phyloP scores from a whole-genome alignment of 2,888 invertebrate species.

The Plagodis pulveraria region DNA sequence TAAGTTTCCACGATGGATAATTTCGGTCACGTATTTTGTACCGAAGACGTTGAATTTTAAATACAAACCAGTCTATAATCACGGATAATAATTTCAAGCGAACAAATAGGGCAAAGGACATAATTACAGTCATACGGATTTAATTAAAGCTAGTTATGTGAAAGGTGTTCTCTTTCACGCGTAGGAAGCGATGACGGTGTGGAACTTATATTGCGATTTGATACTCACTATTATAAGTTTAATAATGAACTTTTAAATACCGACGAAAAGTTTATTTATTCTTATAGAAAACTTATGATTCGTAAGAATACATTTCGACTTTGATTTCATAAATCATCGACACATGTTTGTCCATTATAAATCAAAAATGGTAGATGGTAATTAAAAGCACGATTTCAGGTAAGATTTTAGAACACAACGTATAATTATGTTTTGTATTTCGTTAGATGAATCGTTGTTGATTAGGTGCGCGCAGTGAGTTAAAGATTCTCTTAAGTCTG shows the following conservation, averaged over 20 bases:
- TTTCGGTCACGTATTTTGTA: slow-evolving; percentile 60
- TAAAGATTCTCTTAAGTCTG: too few relatives aligned
- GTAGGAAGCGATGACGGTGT: slow-evolving; percentile 54
- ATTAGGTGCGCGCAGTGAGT: slow-evolving; percentile 38
- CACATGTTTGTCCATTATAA: slow-evolving; percentile 71
- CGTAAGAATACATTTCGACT: slow-evolving; percentile 18
- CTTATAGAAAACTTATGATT: slow-evolving; percentile 13
- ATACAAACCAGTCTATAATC: slow-evolving; percentile 70
- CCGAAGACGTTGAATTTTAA: slow-evolving; percentile 65
- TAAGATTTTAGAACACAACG: slow-evolving; percentile 70
- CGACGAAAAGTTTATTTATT: slow-evolving; percentile 14
- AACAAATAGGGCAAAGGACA: slow-evolving; percentile 80
- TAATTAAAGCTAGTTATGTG: slow-evolving; percentile 73
- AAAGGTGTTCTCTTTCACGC: slow-evolving; percentile 81
- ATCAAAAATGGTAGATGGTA: slow-evolving; percentile 71
- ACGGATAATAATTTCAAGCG: slow-evolving; percentile 65
- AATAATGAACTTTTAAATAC: slow-evolving; percentile 45
- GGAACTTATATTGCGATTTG: slow-evolving; percentile 57
- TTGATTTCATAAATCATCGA: slow-evolving; percentile 68
- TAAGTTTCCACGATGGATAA: slow-evolving; percentile 57
- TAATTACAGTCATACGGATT: slow-evolving; percentile 70
- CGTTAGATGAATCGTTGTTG: slow-evolving; percentile 81
- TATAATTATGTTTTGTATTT: slow-evolving; percentile 82
- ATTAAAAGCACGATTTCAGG: slow-evolving; percentile 79
- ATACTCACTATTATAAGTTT: slow-evolving; percentile 57